Evolutionary conservation across 2,888 invertebrate genomes (phyloP).

Genomic region (Stenchaetothrips biformis): DNA sequence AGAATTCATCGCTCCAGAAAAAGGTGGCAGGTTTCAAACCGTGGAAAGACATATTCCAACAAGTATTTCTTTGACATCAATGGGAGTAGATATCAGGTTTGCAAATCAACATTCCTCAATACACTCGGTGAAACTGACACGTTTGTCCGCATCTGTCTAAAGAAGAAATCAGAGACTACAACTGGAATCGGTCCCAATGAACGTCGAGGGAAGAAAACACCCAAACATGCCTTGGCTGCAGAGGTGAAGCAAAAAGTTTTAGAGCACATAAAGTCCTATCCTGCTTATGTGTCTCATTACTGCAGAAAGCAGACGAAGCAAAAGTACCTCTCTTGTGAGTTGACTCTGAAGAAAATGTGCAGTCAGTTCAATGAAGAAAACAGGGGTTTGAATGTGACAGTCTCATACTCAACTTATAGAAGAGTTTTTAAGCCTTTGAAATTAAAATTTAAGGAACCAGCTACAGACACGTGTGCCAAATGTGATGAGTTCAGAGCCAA

Average conservation of each 20-base stretch:
- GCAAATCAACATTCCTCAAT: neutral
- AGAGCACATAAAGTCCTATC: neutral
- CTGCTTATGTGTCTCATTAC: neutral
- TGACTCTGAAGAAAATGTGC: neutral
- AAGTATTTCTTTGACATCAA: neutral
- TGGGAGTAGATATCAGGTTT: neutral
- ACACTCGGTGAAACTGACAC: neutral
- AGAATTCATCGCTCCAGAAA: neutral
- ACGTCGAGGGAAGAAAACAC: neutral
- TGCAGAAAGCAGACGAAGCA: neutral
- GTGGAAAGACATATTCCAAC: neutral
- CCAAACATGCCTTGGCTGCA: neutral
- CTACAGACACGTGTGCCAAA: neutral
- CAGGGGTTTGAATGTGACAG: neutral
- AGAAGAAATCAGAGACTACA: neutral
- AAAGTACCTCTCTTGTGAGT: neutral
- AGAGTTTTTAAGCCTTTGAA: neutral
- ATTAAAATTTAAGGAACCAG: neutral
- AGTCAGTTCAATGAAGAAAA: neutral
- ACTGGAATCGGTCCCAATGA: neutral
- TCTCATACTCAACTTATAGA: neutral
- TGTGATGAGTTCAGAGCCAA: neutral
- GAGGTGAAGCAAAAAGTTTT: neutral
- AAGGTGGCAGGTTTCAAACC: neutral
- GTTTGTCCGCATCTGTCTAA: neutral